A percentile compares a stretch with the other conserved stretches of the same genome.
These are phyloP conservation scores for Uloborus plumipes DNA, from an alignment of 2,888 invertebrate species.

Conservation along the genomic window DNA sequence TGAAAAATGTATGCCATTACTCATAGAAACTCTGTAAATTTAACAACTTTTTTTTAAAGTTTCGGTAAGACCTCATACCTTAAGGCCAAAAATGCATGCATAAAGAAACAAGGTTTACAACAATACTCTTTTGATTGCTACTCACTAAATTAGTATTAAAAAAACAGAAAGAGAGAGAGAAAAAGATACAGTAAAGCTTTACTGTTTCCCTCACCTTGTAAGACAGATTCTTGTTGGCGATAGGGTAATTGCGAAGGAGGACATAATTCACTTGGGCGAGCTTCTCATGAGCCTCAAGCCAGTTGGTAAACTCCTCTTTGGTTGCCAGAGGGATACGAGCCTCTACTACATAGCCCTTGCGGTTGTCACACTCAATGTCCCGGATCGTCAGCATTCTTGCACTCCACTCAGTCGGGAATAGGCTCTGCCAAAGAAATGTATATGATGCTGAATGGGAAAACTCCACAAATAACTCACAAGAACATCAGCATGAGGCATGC, in stretches of 20 bases:
- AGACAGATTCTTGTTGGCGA: conserved; percentile 31
- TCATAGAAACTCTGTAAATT: too few species aligned
- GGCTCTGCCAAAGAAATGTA: conserved; percentile 16
- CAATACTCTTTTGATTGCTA: too few species aligned
- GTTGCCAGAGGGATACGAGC: conserved; percentile 46
- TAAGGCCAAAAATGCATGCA: too few species aligned
- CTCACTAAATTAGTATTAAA: too few species aligned
- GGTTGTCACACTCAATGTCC: conserved; percentile 53
- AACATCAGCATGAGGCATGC: background rate
- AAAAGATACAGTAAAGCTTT: too few species aligned
- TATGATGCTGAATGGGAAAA: too few species aligned
- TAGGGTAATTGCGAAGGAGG: conserved; percentile 49
- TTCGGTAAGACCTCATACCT: too few species aligned
- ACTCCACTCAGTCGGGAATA: conserved; percentile 41
- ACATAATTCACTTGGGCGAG: conserved; percentile 43
- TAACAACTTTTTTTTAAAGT: too few species aligned
- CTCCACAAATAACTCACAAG: background rate
- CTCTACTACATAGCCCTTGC: conserved; percentile 58
- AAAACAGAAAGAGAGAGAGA: too few species aligned
- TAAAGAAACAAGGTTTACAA: too few species aligned
- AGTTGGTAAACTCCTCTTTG: conserved; percentile 48
- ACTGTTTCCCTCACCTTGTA: conserved; percentile 32
- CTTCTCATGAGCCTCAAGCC: conserved; percentile 46
- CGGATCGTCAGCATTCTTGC: conserved; percentile 40
- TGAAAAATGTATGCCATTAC: too few species aligned